Evolutionary conservation across 2,888 invertebrate genomes (phyloP), one percentile per base, ranked within the genome.

Genomic region (Meghimatium bilineatum): DNA sequence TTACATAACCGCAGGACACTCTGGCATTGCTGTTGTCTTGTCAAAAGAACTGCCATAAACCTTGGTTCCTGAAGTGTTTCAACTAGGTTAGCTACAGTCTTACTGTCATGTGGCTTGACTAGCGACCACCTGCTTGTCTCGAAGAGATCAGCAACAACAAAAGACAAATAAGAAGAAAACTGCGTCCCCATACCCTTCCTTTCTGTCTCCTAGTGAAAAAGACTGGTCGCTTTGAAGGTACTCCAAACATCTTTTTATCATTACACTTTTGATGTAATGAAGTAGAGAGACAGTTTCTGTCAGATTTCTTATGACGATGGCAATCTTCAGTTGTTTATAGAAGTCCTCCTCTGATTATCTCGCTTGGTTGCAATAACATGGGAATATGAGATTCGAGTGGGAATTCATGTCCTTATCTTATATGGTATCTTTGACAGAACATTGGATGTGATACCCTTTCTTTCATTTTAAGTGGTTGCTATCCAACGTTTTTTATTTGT

Each of bases 251-350:
- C 74, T 49, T 49, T 52, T 74, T 52, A 32, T 52, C 74, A 52
- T 74, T 23, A 32, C 74, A 44, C 32, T 23, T 49, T 10, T 74
- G 74, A 49, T 74, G 52, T 74, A 74, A 74, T 74, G 74, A 74
- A 74, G 74, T 74, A 52, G 17, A n/a, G 74, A 52, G 71, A 52
- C 74, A 74, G 74, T 32, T 0, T 52, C 20, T 52, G 74, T 29
- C 32, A 32, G 5, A 52, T 8, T 74, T 74, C 74, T 49, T 52
- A 52, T 52, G 23, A 20, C 10, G 74, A 74, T 0, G 23, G 8
- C 52, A 12, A 32, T 74, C 52, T 44, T 49, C 74, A 26, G n/a
- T 32, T 52, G 52, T 74, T 49, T 74, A 52, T 74, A 52, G 32
- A 74, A 74, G 23, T 52, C 32, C 2, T n/a, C 17, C 52, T 52